These are phyloP conservation scores for Acleris sparsana DNA, from an alignment of 2,888 invertebrate species.

Conservation along the genomic window DNA sequence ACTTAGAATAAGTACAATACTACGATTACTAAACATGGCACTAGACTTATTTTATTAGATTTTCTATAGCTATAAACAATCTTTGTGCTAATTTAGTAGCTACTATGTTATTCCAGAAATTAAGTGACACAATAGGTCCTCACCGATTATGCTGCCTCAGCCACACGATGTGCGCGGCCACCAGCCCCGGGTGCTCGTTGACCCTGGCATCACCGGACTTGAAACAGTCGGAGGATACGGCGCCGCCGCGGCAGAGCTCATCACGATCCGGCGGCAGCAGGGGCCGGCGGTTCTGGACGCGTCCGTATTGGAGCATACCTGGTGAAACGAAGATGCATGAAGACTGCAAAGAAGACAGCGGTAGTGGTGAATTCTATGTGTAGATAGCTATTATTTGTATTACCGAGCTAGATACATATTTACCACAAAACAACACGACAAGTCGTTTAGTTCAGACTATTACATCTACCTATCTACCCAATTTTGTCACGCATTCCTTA, in stretches of 20 bases:
- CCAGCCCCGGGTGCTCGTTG: slow-evolving; percentile 91
- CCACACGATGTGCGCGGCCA: slow-evolving; percentile 90
- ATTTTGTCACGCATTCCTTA: too few species aligned
- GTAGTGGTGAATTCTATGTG: too few species aligned
- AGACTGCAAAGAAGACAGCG: not conserved
- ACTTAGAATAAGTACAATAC: too few species aligned
- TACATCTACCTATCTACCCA: too few species aligned
- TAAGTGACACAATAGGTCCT: not conserved
- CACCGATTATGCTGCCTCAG: slow-evolving; percentile 88
- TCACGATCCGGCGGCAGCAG: slow-evolving; percentile 84
- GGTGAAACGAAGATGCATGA: slow-evolving; percentile 1
- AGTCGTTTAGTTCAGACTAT: too few species aligned
- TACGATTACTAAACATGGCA: too few species aligned
- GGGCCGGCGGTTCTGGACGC: slow-evolving; percentile 84
- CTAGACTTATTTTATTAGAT: too few species aligned
- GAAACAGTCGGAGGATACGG: slow-evolving; percentile 89
- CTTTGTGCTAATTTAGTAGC: too few species aligned
- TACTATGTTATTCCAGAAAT: not conserved
- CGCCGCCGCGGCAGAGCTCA: slow-evolving; percentile 88
- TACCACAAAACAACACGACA: too few species aligned
- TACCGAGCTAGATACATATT: too few species aligned
- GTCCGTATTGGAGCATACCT: slow-evolving; percentile 85
- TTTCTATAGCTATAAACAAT: too few species aligned
- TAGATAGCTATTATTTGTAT: too few species aligned
- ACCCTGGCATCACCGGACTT: slow-evolving; percentile 90